Conservation (phyloP, 2,888 invertebrate species). For the Teleogryllus oceanicus region DNA sequence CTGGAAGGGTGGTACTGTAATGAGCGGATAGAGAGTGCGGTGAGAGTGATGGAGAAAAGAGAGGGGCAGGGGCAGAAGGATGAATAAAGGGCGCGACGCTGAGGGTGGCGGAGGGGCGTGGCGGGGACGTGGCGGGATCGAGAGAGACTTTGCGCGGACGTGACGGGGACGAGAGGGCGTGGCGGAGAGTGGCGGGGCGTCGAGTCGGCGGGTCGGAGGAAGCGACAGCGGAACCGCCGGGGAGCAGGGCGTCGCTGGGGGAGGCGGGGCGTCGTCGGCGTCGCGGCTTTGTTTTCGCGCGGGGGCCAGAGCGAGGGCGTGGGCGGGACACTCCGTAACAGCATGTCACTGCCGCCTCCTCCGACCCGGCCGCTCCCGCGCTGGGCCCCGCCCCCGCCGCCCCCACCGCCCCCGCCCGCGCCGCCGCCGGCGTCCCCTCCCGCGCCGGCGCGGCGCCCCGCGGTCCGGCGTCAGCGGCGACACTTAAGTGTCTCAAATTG, state of each 20-base stretch:
- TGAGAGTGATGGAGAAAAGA: too few relatives aligned
- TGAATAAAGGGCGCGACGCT: too few relatives aligned
- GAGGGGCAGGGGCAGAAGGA: too few relatives aligned
- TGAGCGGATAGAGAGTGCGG: too few relatives aligned
- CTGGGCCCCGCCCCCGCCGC: background rate
- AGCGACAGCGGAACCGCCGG: too few relatives aligned
- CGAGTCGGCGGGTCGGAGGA: too few relatives aligned
- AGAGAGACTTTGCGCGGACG: too few relatives aligned
- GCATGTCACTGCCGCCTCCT: background rate
- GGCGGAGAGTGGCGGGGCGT: too few relatives aligned
- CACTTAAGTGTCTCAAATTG: constrained; percentile 2
- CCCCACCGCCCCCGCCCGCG: background rate
- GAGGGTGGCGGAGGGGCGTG: too few relatives aligned
- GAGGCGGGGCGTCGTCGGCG: background rate
- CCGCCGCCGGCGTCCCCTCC: background rate
- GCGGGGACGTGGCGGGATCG: too few relatives aligned
- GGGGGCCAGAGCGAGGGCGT: background rate
- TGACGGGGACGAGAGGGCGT: too few relatives aligned
- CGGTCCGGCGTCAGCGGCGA: background rate
- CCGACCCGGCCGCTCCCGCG: background rate
- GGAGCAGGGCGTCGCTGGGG: background rate
- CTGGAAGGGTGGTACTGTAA: too few relatives aligned
- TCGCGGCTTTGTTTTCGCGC: background rate
- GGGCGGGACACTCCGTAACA: constrained; percentile 7
- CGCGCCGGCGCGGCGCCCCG: background rate